A percentile compares a stretch with the other conserved stretches of the same genome.
Evolutionary conservation across 2,113 vertebrate species (phyloP).

Genomic region (Lepisosteus osseus): DNA sequence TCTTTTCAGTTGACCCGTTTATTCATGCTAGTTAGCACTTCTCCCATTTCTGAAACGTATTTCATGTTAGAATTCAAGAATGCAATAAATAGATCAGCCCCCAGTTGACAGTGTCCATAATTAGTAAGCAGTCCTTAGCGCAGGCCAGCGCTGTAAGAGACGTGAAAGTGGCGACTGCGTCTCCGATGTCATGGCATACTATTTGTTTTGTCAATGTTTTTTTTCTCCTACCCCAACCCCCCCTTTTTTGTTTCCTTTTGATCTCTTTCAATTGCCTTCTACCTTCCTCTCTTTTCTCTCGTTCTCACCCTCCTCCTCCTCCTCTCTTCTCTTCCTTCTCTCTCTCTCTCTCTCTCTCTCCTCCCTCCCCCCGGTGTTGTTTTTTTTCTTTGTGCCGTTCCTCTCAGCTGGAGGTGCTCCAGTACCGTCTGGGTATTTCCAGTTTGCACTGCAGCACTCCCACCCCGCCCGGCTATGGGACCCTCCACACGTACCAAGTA

Average conservation of each 20-base stretch:
- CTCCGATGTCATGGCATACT: constrained; percentile 28
- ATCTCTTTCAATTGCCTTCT: constrained; percentile 13
- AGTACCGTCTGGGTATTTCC: constrained; percentile 96
- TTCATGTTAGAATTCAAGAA: no score
- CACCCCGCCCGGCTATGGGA: constrained; percentile 86
- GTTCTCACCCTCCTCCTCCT: constrained; percentile 44
- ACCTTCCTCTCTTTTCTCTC: constrained; percentile 21
- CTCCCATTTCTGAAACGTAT: no score
- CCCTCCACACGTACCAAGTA: constrained; percentile 98
- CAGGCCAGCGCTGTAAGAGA: no score
- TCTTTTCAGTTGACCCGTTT: no score
- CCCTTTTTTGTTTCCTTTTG: background rate
- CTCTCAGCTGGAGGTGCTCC: constrained; percentile 96
- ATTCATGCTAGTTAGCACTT: no score
- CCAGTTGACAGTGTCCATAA: no score
- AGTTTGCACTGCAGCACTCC: constrained; percentile 84
- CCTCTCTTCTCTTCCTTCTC: constrained; percentile 14
- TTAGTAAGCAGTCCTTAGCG: no score
- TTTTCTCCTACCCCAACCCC: constrained; percentile 23
- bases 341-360: constrained; percentile 8
- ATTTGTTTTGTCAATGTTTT: constrained; percentile 45
- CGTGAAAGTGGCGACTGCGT: constrained; percentile 27
- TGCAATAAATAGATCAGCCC: no score
- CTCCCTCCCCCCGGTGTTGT: constrained; percentile 39
- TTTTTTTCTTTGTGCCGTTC: constrained; percentile 61